Evolutionary conservation across 2,113 vertebrate genomes (phyloP), one percentile per base, ranked within the genome.

Genomic region (Equus przewalskii): DNA sequence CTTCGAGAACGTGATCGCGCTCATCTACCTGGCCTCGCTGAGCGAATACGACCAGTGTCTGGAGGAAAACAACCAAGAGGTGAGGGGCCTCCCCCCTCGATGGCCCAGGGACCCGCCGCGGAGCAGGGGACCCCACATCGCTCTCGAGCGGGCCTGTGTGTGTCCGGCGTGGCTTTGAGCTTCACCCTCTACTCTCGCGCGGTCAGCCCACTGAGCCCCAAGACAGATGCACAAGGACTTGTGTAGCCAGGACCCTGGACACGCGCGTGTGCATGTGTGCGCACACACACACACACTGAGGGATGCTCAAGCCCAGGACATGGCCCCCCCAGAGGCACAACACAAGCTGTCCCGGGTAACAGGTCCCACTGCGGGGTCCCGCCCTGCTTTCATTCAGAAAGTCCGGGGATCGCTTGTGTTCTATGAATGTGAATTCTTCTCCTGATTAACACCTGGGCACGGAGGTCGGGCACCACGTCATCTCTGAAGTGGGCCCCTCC

Each of bases 21-120:
- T 99, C 89, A 99, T 99, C 97, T 99, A 99, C 96, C 98, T 99
- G 98, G 99, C 99, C 1, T 99, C 99, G 0, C 99, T 99, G 82
- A 99, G 99, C 90, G 99, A 99, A 94, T 99, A 99, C 0, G 99
- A 99, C 98, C 99, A 99, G 97, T 98, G 99, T 18, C 98, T 99
- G 94, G 99, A 99, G 97, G 99, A 99, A 98, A 99, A 99, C 82
- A 98, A 98, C 19, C 98, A 92, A 4, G 99, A 99, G 94, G 99
- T 99, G 97, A 99, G 99, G 82, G 28, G 30, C 75, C 58, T 7
- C 19, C 21, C 16, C 11, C 11, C 33, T 2, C 28, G 1, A 16
- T 6, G 33, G 13, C 49, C 70, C 5, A 2, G 28, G 16, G 28
- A 2, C 44, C 10, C 16, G 10, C 56, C 16, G 10, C 75, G 0